phyloP scores from a whole-genome alignment of 1,140 invertebrate genomes.

The Nebria ingens region DNA sequence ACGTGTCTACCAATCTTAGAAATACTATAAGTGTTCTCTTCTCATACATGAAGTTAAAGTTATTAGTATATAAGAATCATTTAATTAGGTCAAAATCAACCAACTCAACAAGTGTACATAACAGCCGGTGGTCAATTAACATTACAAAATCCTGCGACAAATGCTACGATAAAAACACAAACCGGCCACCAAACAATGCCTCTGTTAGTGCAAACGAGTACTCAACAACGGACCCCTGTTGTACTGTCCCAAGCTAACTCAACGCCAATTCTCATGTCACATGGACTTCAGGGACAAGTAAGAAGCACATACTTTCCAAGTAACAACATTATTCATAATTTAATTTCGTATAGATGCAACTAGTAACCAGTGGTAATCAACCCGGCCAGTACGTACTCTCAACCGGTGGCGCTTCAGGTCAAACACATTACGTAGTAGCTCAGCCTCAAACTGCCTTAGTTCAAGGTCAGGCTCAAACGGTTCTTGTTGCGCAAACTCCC shows the following conservation, averaged over 20 bases:
- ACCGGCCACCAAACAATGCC: conserved; percentile 34
- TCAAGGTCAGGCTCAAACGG: conserved; percentile 50
- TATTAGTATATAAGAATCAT: too few relatives aligned
- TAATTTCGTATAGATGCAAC: conserved; percentile 22
- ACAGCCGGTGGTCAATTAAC: conserved; percentile 11
- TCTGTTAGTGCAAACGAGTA: conserved; percentile 39
- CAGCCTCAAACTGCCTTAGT: conserved; percentile 49
- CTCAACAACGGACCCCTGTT: conserved; percentile 32
- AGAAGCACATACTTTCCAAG: neutral
- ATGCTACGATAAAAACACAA: conserved; percentile 35
- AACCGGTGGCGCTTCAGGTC: conserved; percentile 37
- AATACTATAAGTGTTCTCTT: too few relatives aligned
- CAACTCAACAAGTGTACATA: conserved; percentile 18
- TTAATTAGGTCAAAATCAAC: conserved; percentile 6
- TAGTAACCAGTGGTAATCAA: conserved; percentile 28
- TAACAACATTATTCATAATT: conserved; percentile 5
- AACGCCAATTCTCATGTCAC: conserved; percentile 27
- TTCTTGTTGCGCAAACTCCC: conserved; percentile 48
- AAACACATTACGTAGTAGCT: conserved; percentile 42
- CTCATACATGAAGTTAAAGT: too few relatives aligned
- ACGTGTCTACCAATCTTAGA: too few relatives aligned
- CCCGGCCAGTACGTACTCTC: conserved; percentile 43
- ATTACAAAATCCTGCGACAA: conserved; percentile 28
- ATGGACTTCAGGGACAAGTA: conserved; percentile 25
- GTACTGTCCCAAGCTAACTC: conserved; percentile 34